phyloP scores from a whole-genome alignment of 2,888 invertebrate species.

The Saturnia japonica region DNA sequence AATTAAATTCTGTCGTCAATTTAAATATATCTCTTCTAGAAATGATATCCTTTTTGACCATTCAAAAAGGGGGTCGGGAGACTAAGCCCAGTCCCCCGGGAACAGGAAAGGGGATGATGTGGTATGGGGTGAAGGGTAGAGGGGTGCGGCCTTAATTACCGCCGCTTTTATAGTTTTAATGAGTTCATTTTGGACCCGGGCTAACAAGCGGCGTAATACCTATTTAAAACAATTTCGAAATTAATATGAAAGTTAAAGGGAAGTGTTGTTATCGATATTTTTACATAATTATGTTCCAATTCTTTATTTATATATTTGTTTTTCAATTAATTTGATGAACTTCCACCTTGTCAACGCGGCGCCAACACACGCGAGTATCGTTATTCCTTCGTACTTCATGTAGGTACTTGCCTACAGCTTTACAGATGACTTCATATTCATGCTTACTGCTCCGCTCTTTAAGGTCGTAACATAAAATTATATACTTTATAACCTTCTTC shows the following conservation, averaged over 20 bases:
- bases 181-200: slow-evolving; percentile 86
- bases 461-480: no score
- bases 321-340: no score
- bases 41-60: slow-evolving; percentile 27
- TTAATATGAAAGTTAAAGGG: slow-evolving; percentile 72
- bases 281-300: not conserved
- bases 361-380: no score
- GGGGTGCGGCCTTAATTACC: slow-evolving; percentile 83
- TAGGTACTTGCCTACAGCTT: no score
- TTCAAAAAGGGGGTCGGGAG: slow-evolving; percentile 49
- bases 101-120: slow-evolving; percentile 46
- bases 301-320: no score
- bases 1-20: not conserved
- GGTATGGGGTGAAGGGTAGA: slow-evolving; percentile 44
- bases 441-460: no score
- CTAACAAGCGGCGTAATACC: slow-evolving; percentile 82
- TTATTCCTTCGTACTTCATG: no score
- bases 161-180: slow-evolving; percentile 89
- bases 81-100: slow-evolving; percentile 51
- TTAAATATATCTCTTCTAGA: slow-evolving; percentile 38
- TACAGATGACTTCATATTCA: no score
- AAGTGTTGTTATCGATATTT: slow-evolving; percentile 47
- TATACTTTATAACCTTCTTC: no score
- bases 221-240: slow-evolving; percentile 82
- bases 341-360: no score